Conservation (phyloP, 2,888 invertebrate genomes). For the Sphaerophoria rueppellii region DNA sequence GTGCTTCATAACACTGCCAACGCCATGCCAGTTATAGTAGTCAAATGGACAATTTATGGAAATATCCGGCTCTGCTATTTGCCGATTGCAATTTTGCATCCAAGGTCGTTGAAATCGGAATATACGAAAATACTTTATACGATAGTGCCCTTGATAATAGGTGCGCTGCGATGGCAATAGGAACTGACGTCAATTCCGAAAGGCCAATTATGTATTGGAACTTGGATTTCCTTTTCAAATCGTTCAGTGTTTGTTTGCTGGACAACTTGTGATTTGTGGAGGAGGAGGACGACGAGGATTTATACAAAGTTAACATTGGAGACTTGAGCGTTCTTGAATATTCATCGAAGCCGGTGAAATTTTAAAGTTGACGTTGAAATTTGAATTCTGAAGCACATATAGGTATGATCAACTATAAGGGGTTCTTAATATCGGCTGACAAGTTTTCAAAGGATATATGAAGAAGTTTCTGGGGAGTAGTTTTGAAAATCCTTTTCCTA, state of each 20-base stretch:
- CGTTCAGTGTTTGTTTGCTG: not conserved
- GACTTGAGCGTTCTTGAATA: not conserved
- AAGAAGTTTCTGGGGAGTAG: not conserved
- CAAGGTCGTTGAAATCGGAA: slow-evolving; percentile 30
- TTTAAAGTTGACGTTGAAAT: slow-evolving; percentile 53
- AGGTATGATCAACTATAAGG: not conserved
- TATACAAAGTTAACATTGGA: not conserved
- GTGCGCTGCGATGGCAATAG: slow-evolving; percentile 5
- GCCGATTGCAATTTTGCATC: slow-evolving; percentile 61
- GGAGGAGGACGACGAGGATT: not conserved
- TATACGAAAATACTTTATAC: not conserved
- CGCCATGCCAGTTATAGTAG: not conserved
- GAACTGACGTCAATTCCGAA: slow-evolving; percentile 19
- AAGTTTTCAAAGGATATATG: not conserved
- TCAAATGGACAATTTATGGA: slow-evolving; percentile 66
- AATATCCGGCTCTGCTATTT: slow-evolving; percentile 32
- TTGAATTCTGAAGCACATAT: slow-evolving; percentile 49
- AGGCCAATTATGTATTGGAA: slow-evolving; percentile 47
- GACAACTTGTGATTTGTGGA: not conserved
- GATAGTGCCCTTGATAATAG: not conserved
- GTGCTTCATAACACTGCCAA: slow-evolving; percentile 2
- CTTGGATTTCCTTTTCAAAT: slow-evolving; percentile 35
- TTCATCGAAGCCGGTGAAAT: slow-evolving; percentile 42
- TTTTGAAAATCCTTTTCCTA: slow-evolving; percentile 36
- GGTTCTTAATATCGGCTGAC: not conserved